Evolutionary conservation across 2,888 invertebrate species (phyloP).

Genomic region (Mesoligia furuncula): DNA sequence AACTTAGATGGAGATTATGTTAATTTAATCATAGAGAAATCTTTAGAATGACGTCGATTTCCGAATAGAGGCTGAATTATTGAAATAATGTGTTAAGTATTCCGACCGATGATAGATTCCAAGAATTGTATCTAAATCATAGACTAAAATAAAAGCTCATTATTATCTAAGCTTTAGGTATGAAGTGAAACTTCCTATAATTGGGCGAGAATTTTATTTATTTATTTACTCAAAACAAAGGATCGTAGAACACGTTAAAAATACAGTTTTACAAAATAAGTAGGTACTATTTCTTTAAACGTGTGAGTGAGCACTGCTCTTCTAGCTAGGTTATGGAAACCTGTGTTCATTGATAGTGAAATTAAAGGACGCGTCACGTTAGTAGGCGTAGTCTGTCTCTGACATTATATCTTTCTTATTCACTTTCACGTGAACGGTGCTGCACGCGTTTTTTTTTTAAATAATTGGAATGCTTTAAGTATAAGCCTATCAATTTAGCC

Average conservation of each 20-base stretch:
- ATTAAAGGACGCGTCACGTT: too few relatives aligned
- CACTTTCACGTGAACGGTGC: background rate
- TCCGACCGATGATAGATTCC: background rate
- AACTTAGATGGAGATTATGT: constrained; percentile 22
- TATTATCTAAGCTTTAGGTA: background rate
- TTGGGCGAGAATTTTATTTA: too few relatives aligned
- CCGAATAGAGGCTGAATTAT: constrained; percentile 5
- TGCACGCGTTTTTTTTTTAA: background rate
- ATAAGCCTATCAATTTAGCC: background rate
- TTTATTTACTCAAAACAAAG: too few relatives aligned
- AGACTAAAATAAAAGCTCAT: background rate
- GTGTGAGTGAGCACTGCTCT: too few relatives aligned
- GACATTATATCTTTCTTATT: too few relatives aligned
- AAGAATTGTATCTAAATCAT: background rate
- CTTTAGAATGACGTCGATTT: constrained; percentile 16
- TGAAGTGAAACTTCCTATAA: background rate
- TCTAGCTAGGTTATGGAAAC: too few relatives aligned
- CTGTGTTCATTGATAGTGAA: too few relatives aligned
- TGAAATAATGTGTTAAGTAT: background rate
- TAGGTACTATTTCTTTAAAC: too few relatives aligned
- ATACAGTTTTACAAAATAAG: too few relatives aligned
- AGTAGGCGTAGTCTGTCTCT: too few relatives aligned
- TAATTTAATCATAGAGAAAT: constrained; percentile 51
- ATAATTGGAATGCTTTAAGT: background rate
- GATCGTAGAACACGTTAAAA: too few relatives aligned